Percentiles rank a stretch among this genome's conserved stretches.
Conservation (phyloP, 2,797 vertebrate genomes). For the Chelmon rostratus region DNA sequence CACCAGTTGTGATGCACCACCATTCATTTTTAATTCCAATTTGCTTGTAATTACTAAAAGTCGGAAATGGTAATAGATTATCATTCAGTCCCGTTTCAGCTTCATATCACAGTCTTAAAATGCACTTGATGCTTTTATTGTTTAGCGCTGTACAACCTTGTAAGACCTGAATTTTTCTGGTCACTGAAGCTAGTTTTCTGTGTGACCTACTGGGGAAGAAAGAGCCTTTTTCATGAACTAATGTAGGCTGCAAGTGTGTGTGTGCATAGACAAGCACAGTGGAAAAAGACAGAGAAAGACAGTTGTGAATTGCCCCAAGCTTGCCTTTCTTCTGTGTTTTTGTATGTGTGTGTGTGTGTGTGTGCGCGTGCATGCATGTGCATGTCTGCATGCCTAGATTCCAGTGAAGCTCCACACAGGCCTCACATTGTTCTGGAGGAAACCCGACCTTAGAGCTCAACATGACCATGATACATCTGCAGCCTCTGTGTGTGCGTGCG, state of each 20-base stretch:
- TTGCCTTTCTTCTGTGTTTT: slow-evolving; percentile 38
- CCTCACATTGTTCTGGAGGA: slow-evolving; percentile 86
- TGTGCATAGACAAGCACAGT: slow-evolving; percentile 12
- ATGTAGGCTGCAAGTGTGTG: slow-evolving; percentile 24
- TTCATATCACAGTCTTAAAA: neutral
- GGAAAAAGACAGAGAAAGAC: slow-evolving; percentile 61
- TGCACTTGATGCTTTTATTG: neutral
- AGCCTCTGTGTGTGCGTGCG: slow-evolving; percentile 54
- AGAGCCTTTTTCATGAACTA: slow-evolving; percentile 52
- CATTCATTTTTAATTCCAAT: neutral
- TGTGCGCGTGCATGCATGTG: slow-evolving; percentile 48
- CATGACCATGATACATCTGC: slow-evolving; percentile 77
- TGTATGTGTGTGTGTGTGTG: slow-evolving; percentile 37
- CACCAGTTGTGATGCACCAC: neutral
- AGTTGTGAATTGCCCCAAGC: slow-evolving; percentile 56
- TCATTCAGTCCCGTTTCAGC: neutral
- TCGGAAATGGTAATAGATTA: no score
- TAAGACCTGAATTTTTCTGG: slow-evolving; percentile 52
- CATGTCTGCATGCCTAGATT: slow-evolving; percentile 76
- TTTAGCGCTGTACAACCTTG: slow-evolving; percentile 22
- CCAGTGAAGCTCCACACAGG: slow-evolving; percentile 81
- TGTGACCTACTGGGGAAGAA: slow-evolving; percentile 56
- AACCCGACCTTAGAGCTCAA: slow-evolving; percentile 81
- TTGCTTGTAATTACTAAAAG: neutral
- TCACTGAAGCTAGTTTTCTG: slow-evolving; percentile 46